A percentile compares a stretch with the other conserved stretches of the same genome.
These are phyloP conservation scores for Anticlea derivata DNA, from an alignment of 2,888 invertebrate genomes.

Conservation along the genomic window DNA sequence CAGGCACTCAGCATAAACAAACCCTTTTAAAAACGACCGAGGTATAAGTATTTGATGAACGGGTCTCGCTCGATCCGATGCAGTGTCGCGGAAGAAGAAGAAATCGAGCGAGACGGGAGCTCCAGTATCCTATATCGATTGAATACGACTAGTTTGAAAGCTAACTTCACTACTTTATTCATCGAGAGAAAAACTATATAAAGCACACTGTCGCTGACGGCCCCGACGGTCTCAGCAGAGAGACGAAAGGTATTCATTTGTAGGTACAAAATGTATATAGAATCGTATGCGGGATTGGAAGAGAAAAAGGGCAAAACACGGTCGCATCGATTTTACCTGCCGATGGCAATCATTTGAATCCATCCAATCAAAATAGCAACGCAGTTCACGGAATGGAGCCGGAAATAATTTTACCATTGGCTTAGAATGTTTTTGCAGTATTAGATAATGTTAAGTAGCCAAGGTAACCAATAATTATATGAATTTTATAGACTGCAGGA, in stretches of 20 bases:
- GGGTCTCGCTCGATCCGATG: slow-evolving; percentile 45
- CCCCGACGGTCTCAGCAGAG: slow-evolving; percentile 36
- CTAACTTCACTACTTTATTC: slow-evolving; percentile 51
- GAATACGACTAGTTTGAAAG: slow-evolving; percentile 55
- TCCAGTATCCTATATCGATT: slow-evolving; percentile 56
- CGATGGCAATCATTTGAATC: slow-evolving; percentile 45
- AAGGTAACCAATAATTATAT: no score
- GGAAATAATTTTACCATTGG: not conserved
- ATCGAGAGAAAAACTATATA: slow-evolving; percentile 59
- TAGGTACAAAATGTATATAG: slow-evolving; percentile 40
- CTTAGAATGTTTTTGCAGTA: no score
- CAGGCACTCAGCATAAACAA: slow-evolving; percentile 44
- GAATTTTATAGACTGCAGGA: no score
- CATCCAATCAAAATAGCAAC: slow-evolving; percentile 37
- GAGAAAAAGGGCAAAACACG: slow-evolving; percentile 54
- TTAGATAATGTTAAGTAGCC: no score
- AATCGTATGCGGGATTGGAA: slow-evolving; percentile 46
- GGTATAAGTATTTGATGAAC: slow-evolving; percentile 70
- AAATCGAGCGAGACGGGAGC: slow-evolving; percentile 63
- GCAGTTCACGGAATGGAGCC: slow-evolving; percentile 43
- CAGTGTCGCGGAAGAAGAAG: slow-evolving; percentile 64
- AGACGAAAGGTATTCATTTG: slow-evolving; percentile 48
- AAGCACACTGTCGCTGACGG: slow-evolving; percentile 39
- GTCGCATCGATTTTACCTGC: slow-evolving; percentile 54
- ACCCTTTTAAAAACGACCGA: slow-evolving; percentile 57